Evolutionary conservation across 2,888 invertebrate species (phyloP), one percentile per base, ranked within the genome.

Genomic region (Dynastes grantii): DNA sequence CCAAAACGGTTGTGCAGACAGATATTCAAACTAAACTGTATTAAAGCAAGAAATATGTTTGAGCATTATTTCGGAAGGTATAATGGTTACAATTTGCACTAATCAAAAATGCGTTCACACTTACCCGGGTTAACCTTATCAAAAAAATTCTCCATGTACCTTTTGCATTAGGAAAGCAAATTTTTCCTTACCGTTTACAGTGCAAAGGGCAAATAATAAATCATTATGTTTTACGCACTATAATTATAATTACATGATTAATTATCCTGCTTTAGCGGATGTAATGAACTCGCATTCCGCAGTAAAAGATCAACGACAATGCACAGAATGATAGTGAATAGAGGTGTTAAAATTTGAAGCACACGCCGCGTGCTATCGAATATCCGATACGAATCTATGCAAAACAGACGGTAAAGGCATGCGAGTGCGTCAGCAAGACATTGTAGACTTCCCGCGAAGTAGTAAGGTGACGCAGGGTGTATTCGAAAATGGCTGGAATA

Each of bases 261-360:
- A 58, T 58, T 58, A 58, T 58, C 55, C 55, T 63, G 63, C 37
- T 63, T 63, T n/a, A 32, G 27, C 63, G 63, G 63, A 63, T 63
- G 63, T 29, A 32, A 27, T 32, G 27, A 32, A 32, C 32, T 4
- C 6, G 29, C 29, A 63, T 63, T 32, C 13, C 32, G 11, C 27
- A 32, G 3, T 9, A 2, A 32, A 63, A 63, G 29, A 63, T 16
- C 22, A 22, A 58, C 55, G 8, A 29, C 63, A 63, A 63, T 63
- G 63, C 32, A 63, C 11, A 45, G 8, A 13, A 27, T 37, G 63
- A 63, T 29, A 63, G 29, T 32, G 5, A 63, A 63, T 27, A 4
- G 29, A 13, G 27, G 13, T 27, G 63, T 63, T 63, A 32, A 63
- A 63, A 63, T 63, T 63, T 63, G 27, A 63, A 9, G 27, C 63